These are phyloP conservation scores for Molorchus minor DNA, from an alignment of 2,888 invertebrate genomes.

Conservation along the genomic window DNA sequence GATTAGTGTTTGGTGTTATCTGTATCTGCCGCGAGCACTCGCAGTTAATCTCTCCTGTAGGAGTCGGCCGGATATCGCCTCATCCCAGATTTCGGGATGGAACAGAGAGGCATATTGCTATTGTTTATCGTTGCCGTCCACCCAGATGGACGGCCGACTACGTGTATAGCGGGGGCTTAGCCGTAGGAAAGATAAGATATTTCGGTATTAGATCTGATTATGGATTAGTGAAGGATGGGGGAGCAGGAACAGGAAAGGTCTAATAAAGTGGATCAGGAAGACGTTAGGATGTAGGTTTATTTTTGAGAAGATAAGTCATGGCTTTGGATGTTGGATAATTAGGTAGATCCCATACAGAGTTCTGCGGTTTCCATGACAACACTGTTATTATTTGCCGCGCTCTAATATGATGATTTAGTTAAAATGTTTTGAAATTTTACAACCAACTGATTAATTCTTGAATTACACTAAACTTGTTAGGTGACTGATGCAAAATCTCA, in stretches of 20 bases:
- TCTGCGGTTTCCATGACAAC: too few species aligned
- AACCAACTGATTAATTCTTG: too few species aligned
- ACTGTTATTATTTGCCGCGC: too few species aligned
- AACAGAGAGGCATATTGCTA: slow-evolving; percentile 25
- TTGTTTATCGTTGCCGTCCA: slow-evolving; percentile 27
- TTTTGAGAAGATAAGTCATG: too few species aligned
- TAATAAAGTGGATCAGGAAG: slow-evolving; percentile 10
- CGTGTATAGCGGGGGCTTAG: slow-evolving; percentile 14
- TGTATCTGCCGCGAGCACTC: slow-evolving; percentile 61
- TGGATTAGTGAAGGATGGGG: slow-evolving; percentile 5
- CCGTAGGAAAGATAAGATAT: slow-evolving; percentile 16
- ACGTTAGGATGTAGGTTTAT: background rate
- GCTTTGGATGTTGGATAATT: too few species aligned
- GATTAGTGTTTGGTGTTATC: slow-evolving; percentile 62
- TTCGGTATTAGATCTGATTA: slow-evolving; percentile 16
- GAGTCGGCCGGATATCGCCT: slow-evolving; percentile 39
- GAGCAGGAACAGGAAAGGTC: slow-evolving; percentile 3
- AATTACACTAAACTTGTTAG: too few species aligned
- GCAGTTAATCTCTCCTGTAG: slow-evolving; percentile 59
- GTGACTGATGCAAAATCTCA: too few species aligned
- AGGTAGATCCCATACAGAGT: too few species aligned
- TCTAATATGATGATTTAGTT: too few species aligned
- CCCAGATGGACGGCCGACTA: slow-evolving; percentile 17
- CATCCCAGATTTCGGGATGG: slow-evolving; percentile 33
- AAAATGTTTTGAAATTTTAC: too few species aligned